Conservation (phyloP, 1,140 invertebrate species). For the Hestina assimilis region DNA sequence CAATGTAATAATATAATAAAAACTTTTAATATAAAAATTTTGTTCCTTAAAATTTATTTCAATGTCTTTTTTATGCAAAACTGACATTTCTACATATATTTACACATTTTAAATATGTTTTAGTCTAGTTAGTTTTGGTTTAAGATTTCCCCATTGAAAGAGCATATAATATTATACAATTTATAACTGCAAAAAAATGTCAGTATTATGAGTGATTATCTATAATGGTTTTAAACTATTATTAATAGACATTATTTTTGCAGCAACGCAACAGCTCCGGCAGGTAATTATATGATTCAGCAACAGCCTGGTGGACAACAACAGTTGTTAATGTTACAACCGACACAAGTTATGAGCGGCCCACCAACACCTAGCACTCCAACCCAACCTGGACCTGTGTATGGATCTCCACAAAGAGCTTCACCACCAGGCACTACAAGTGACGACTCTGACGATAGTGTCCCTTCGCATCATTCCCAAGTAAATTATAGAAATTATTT, state of each 20-base stretch:
- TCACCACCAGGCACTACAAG: constrained; percentile 85
- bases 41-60: too few relatives aligned
- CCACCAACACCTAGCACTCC: constrained; percentile 78
- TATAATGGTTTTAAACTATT: background rate
- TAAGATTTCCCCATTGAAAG: too few relatives aligned
- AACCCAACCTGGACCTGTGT: constrained; percentile 74
- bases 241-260: background rate
- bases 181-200: too few relatives aligned
- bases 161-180: too few relatives aligned
- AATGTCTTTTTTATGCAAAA: too few relatives aligned
- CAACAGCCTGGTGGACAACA: constrained; percentile 82
- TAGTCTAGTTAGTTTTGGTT: too few relatives aligned
- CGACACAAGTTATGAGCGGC: constrained; percentile 80
- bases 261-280: constrained; percentile 63
- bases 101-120: too few relatives aligned
- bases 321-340: constrained; percentile 80
- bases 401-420: constrained; percentile 78
- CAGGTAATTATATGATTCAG: constrained; percentile 78
- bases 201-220: too few relatives aligned
- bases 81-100: too few relatives aligned
- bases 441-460: constrained; percentile 93
- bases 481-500: constrained; percentile 36
- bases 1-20: too few relatives aligned
- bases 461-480: constrained; percentile 81
- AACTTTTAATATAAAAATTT: too few relatives aligned